Base-by-base conservation (phyloP, 2,888 invertebrate genomes). In the Balanococcus diminutus region DNA sequence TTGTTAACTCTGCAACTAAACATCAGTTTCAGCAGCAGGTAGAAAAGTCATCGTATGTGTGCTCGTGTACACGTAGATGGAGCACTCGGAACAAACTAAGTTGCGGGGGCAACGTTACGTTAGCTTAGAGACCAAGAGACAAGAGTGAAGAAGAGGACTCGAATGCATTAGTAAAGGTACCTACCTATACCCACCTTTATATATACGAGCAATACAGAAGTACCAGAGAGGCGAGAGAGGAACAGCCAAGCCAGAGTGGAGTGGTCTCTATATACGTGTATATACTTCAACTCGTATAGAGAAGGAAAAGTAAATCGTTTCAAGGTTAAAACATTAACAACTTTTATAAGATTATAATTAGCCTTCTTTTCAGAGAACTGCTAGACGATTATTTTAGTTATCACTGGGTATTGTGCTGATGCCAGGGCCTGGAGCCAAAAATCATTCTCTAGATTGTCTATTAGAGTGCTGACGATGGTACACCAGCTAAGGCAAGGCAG, bases 351-450 rank as follows among this genome's bases (percentile, higher is more conserved):
- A 84, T 72, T 84, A 84, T 84, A 84, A 84, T 84, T 84, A 75
- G 46, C 72, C 72, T 84, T 28, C 75, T 84, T 84, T 72, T 84
- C 31, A 46, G 75, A 75, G 42, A 75, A 31, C 31, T 67, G 36
- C 46, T 84, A 28, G 75, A 84, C 72, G 72, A 84, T 84, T 84
- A 84, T 84, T 84, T 84, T 84, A 75, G 84, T 84, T 72, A 84
- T 72, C 84, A 75, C 84, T 84, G 75, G 46, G 39, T 46, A 84
- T 84, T 84, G 84, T 84, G 39, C 75, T 39, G 42, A 46, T 84
- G 84, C 84, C 84, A 84, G 84, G 84, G 84, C 84, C 84, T 46
- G 61, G 72, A 84, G 84, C 84, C 84, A 84, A 84, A 72, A 84
- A 42, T 84, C 84, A 67, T 83, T 42, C 25, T 84, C 39, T 16